A percentile compares a stretch with the other conserved stretches of the same genome.
These are phyloP conservation scores for Calcarius ornatus DNA, from an alignment of 2,113 vertebrate species.

Conservation along the genomic window DNA sequence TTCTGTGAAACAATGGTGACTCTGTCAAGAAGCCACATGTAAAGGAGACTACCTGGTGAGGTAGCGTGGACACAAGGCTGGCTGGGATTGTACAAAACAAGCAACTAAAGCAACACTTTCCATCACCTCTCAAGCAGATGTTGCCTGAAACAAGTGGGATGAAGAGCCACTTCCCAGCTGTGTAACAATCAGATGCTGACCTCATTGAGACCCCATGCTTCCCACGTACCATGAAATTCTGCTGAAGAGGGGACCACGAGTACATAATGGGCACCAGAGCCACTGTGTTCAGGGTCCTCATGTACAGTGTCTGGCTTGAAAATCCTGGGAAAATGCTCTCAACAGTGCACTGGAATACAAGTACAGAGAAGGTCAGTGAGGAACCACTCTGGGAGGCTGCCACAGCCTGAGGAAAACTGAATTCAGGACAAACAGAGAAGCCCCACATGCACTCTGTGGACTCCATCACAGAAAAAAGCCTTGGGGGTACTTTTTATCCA, in stretches of 20 bases:
- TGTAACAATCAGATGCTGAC: background rate
- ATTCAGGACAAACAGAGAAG: background rate
- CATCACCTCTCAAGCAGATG: background rate
- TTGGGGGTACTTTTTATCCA: background rate
- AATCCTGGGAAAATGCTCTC: slow-evolving; percentile 91
- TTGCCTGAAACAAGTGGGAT: background rate
- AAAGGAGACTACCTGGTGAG: background rate
- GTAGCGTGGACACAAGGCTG: fast-evolving
- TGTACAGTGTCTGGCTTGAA: slow-evolving; percentile 85
- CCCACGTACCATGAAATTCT: slow-evolving; percentile 95
- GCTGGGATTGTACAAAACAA: background rate
- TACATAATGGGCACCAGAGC: slow-evolving; percentile 98
- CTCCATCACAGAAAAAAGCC: background rate
- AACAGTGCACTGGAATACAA: slow-evolving; percentile 82
- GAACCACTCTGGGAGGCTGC: background rate
- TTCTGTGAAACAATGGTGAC: background rate
- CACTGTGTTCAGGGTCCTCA: slow-evolving; percentile 91
- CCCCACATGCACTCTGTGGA: too few relatives aligned
- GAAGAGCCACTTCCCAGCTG: background rate
- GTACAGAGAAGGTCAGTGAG: background rate
- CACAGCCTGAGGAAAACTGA: background rate
- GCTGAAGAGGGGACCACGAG: slow-evolving; percentile 97
- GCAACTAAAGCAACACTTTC: background rate
- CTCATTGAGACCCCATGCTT: fast-evolving
- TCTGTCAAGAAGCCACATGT: background rate